Conservation (phyloP, 2,888 invertebrate species). For the Seira sanloemensis region DNA sequence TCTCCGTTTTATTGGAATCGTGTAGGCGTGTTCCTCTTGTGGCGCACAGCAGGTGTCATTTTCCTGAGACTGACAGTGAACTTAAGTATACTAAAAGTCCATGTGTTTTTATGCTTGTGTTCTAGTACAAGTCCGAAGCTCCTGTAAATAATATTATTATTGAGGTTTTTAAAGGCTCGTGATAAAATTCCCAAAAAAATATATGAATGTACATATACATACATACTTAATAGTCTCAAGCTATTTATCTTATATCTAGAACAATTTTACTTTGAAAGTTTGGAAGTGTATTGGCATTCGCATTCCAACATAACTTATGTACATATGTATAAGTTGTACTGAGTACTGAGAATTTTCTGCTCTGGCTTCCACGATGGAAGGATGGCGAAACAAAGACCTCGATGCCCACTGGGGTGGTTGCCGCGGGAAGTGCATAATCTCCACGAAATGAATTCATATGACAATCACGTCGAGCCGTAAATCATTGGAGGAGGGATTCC, state of each 20-base stretch:
- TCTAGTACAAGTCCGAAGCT: no score
- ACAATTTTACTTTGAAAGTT: not conserved
- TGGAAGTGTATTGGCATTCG: no score
- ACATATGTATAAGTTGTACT: no score
- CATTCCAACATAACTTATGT: no score
- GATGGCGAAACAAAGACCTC: no score
- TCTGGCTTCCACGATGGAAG: no score
- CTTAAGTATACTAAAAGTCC: not conserved
- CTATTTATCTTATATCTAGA: not conserved
- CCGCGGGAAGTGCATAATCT: not conserved
- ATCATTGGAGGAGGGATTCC: slow-evolving; percentile 1
- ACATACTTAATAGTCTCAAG: no score
- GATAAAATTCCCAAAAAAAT: not conserved
- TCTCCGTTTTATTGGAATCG: slow-evolving; percentile 11
- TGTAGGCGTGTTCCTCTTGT: slow-evolving; percentile 2
- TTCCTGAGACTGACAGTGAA: slow-evolving; percentile 34
- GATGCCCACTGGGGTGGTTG: no score
- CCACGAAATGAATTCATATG: slow-evolving; percentile 14
- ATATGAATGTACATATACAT: not conserved
- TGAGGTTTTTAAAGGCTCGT: not conserved
- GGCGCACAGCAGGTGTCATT: slow-evolving; percentile 29
- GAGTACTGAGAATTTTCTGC: no score
- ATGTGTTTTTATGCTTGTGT: no score
- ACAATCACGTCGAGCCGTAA: slow-evolving; percentile 44
- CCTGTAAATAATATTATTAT: no score